Percentiles rank a stretch among this genome's conserved stretches.
Evolutionary conservation across 2,797 vertebrate species (phyloP).

Genomic region (Melanotaenia nigrans): DNA sequence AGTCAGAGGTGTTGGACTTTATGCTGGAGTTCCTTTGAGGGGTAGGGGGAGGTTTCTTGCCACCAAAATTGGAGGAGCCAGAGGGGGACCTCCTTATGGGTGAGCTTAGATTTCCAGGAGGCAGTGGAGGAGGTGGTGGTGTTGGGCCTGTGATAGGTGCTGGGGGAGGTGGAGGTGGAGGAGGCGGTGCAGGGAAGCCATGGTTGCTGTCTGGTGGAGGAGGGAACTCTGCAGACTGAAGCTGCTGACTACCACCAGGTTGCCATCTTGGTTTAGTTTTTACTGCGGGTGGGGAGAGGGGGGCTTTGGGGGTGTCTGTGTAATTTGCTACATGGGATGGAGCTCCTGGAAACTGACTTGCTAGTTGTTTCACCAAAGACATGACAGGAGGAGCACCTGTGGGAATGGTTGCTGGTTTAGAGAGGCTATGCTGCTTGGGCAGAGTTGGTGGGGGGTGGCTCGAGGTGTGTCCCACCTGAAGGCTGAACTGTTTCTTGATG

Average conservation of each 20-base stretch:
- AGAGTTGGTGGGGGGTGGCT: conserved; percentile 81
- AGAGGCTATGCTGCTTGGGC: conserved; percentile 91
- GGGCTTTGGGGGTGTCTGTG: conserved; percentile 77
- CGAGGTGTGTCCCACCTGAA: conserved; percentile 64
- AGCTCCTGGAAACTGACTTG: conserved; percentile 89
- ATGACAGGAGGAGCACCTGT: conserved; percentile 73
- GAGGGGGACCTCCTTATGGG: conserved; percentile 83
- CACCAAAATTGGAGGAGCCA: conserved; percentile 80
- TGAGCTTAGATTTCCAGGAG: conserved; percentile 77
- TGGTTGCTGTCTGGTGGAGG: conserved; percentile 90
- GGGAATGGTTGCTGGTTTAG: conserved; percentile 74
- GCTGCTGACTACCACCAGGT: conserved; percentile 75
- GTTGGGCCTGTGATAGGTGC: conserved; percentile 73
- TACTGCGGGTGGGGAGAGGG: conserved; percentile 91
- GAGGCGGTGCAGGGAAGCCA: conserved; percentile 84
- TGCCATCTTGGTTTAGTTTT: conserved; percentile 97
- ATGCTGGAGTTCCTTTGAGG: conserved; percentile 93
- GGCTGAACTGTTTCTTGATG: conserved; percentile 86
- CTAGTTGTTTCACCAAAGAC: conserved; percentile 89
- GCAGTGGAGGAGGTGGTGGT: conserved; percentile 81
- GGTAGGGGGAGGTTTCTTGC: conserved; percentile 91
- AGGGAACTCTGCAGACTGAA: conserved; percentile 88
- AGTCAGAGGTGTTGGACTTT: conserved; percentile 82
- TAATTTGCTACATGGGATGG: conserved; percentile 75
- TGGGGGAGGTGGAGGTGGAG: conserved; percentile 72